Conservation (phyloP, 2,888 invertebrate species). For the Hanleya hanleyi region DNA sequence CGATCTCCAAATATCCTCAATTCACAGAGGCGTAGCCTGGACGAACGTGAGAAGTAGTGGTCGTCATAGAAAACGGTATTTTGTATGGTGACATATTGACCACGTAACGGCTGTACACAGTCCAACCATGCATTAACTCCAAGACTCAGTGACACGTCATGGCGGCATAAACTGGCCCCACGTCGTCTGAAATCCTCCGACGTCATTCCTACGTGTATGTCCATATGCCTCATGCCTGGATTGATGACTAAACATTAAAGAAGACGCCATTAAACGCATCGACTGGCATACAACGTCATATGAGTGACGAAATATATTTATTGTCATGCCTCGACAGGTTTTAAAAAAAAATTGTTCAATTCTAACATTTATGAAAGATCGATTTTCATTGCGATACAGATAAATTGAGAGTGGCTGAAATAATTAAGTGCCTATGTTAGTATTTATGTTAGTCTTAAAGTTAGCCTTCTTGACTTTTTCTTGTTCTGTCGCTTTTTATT, state of each 20-base stretch:
- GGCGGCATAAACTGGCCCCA: background rate
- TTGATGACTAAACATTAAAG: background rate
- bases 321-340: no score
- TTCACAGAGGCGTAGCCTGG: background rate
- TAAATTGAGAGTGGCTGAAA: no score
- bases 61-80: background rate
- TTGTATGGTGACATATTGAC: background rate
- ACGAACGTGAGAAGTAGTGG: background rate
- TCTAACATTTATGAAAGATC: no score
- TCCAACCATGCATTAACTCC: background rate
- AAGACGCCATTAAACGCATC: background rate
- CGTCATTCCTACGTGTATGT: conserved; percentile 2
- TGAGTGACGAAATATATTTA: background rate
- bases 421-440: no score
- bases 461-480: no score
- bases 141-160: background rate
- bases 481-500: no score
- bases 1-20: background rate
- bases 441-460: no score
- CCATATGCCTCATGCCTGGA: background rate
- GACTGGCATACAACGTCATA: no score
- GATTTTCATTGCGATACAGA: background rate
- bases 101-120: background rate
- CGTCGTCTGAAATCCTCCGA: background rate
- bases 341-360: no score